Percentiles rank a stretch among this genome's conserved stretches.
phyloP scores from a whole-genome alignment of 2,888 invertebrate genomes.

The Calliopum simillimum region DNA sequence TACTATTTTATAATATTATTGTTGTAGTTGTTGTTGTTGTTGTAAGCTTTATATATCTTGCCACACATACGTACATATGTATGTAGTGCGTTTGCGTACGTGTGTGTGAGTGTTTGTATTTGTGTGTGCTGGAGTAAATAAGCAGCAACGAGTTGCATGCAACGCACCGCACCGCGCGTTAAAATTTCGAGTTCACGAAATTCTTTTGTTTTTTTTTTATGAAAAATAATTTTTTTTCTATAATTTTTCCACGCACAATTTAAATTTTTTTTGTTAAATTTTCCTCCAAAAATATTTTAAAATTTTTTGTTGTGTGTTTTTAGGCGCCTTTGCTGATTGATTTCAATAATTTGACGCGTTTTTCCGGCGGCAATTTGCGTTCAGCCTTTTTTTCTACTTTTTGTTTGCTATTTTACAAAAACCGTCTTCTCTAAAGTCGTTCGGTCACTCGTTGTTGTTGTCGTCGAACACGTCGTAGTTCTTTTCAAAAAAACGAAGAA shows the following conservation, averaged over 20 bases:
- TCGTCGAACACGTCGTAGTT: slow-evolving; percentile 28
- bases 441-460: slow-evolving; percentile 5
- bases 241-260: background rate
- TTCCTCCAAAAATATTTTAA: background rate
- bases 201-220: background rate
- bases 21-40: slow-evolving; percentile 23
- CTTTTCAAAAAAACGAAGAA: too few species aligned
- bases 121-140: slow-evolving; percentile 17
- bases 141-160: slow-evolving; percentile 6
- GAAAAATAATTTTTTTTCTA: background rate
- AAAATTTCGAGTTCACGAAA: too few species aligned
- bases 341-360: background rate
- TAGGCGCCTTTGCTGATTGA: background rate
- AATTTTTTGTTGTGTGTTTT: background rate
- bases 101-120: slow-evolving; percentile 25
- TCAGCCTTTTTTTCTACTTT: slow-evolving; percentile 32
- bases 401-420: slow-evolving; percentile 24
- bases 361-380: slow-evolving; percentile 34
- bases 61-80: slow-evolving; percentile 14
- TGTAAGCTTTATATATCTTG: background rate
- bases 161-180: background rate
- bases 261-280: too few species aligned
- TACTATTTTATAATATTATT: slow-evolving; percentile 15
- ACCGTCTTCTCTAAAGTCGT: slow-evolving; percentile 37
- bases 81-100: slow-evolving; percentile 7